These are phyloP conservation scores for Thysanoteuthis rhombus DNA, from an alignment of 2,888 invertebrate species.

Conservation along the genomic window DNA sequence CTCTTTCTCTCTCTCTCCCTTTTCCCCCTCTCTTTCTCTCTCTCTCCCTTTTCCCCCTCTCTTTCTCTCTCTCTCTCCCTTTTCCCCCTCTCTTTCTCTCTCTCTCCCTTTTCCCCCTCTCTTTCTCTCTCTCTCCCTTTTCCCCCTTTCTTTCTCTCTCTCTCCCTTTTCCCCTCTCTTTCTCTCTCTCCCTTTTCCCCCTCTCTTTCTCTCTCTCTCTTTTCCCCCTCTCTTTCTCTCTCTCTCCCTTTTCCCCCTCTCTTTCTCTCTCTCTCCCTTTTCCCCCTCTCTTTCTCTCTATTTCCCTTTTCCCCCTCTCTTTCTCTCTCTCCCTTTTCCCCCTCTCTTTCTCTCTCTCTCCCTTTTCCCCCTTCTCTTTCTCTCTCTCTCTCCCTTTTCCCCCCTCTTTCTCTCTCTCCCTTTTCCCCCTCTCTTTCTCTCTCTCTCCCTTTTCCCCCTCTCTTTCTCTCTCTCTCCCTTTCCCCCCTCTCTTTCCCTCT, in stretches of 20 bases:
- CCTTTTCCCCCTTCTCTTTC: no score
- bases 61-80: no score
- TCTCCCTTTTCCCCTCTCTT: not conserved
- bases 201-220: no score
- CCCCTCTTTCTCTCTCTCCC: not conserved
- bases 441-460: not conserved
- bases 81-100: not conserved
- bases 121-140: not conserved
- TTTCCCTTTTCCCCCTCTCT: no score
- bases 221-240: not conserved
- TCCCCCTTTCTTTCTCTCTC: not conserved
- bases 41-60: not conserved
- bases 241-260: not conserved
- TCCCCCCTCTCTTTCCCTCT: no score
- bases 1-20: not conserved
- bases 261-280: no score
- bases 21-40: not conserved
- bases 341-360: no score
- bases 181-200: not conserved
- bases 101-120: not conserved
- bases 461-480: no score
- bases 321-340: no score
- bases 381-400: no score
- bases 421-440: not conserved
- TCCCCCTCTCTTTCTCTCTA: no score